Evolutionary conservation across 2,888 invertebrate genomes (phyloP), one percentile per base, ranked within the genome.

Genomic region (Neuroscelio doddi): DNA sequence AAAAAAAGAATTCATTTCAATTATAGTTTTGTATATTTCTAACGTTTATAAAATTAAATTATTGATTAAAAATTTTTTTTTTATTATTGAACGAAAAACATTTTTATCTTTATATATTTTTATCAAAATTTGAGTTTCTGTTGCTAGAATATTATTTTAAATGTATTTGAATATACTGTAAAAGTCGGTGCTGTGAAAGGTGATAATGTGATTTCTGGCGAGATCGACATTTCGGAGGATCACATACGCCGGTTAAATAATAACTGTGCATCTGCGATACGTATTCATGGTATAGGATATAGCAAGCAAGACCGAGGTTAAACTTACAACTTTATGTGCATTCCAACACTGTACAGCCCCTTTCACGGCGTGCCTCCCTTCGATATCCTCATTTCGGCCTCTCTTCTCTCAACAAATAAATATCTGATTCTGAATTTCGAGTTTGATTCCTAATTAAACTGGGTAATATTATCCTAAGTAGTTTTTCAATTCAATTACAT

Each of bases 291-390:
- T 34, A 17, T 50, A 32, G 56, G 36, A 49, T 30, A 47, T 29
- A 46, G 49, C 39, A 36, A 46, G 46, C 47, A 39, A 66, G 56
- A 53, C 57, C 56, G 68, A 73, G 71, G 68, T 73, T 76, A 78
- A 80, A 76, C 70, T 75, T 67, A 68, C 72, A 67, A 78, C 68
- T 78, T 80, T 79, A 77, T 70, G 78, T 72, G 74, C 73, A 75
- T 76, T 75, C 73, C 71, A 69, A 71, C 73, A 75, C 70, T 69
- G 66, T 51, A 65, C 56, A 64, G 68, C 68, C 59, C 64, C 69
- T 59, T 68, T 55, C 62, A 56, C 50, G 52, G 51, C 56, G 59
- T 55, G 53, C 49, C 67, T 67, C 55, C 45, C 47, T 39, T 45
- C 57, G 47, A 58, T 62, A 59, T 63, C 57, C 47, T 36, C 47